A percentile compares a stretch with the other conserved stretches of the same genome.
Evolutionary conservation across 1,140 invertebrate species (phyloP).

Genomic region (Temnothorax curvispinosus): DNA sequence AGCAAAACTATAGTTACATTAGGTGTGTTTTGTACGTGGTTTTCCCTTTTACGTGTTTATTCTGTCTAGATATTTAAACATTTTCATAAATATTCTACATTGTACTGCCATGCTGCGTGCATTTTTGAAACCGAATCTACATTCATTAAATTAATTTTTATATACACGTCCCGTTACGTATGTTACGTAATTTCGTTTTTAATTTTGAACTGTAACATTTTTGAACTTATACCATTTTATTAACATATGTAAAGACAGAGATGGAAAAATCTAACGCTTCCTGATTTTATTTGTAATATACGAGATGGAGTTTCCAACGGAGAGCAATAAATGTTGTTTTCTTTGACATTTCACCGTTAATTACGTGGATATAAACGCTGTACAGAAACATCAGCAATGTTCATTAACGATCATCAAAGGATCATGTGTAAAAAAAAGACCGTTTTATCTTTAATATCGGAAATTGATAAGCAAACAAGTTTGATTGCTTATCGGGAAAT

Average conservation of each 20-base stretch:
- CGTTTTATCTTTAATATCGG: background rate
- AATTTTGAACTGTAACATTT: background rate
- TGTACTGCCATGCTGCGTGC: background rate
- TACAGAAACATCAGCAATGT: background rate
- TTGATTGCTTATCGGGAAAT: background rate
- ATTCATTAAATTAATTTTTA: background rate
- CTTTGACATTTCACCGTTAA: background rate
- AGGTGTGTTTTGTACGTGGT: background rate
- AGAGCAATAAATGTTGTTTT: constrained; percentile 6
- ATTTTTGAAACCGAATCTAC: background rate
- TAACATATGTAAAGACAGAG: background rate
- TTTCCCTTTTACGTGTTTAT: too few relatives aligned
- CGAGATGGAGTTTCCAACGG: background rate
- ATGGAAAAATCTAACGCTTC: background rate
- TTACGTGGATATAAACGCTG: background rate
- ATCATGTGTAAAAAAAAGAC: background rate
- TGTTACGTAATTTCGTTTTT: background rate
- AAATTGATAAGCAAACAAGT: constrained; percentile 25
- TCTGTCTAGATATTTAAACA: background rate
- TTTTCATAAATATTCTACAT: constrained; percentile 1
- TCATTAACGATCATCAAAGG: background rate
- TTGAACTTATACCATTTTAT: background rate
- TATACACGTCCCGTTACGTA: background rate
- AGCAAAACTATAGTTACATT: background rate
- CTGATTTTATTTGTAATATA: constrained; percentile 6